A percentile compares a stretch with the other conserved stretches of the same genome.
Conservation (phyloP, 2,113 vertebrate species). For the Albula goreensis region DNA sequence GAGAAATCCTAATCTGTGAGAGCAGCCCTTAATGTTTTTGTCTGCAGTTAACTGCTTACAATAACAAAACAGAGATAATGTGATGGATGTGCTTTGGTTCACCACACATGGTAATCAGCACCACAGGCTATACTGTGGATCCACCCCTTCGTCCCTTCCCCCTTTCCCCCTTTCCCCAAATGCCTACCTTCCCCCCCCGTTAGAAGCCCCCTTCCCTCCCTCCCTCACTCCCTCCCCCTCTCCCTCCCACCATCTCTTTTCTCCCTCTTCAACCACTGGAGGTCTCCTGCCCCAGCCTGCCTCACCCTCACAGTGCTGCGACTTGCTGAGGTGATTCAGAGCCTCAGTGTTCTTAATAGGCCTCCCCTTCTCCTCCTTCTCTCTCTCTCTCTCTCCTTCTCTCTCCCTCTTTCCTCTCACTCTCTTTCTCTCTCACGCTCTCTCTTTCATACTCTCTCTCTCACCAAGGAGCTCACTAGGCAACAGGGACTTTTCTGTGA, state of each 20-base stretch:
- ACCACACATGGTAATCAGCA: conserved; percentile 22
- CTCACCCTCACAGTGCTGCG: conserved; percentile 14
- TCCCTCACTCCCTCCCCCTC: background rate
- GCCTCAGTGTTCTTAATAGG: background rate
- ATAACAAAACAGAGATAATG: conserved; percentile 15
- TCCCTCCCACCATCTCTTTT: conserved; percentile 8
- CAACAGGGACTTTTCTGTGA: conserved; percentile 43
- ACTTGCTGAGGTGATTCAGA: conserved; percentile 27
- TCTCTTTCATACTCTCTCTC: background rate
- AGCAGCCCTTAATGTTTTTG: background rate
- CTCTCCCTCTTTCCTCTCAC: conserved; percentile 29
- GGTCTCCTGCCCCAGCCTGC: conserved; percentile 33
- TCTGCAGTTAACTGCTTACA: conserved; percentile 17
- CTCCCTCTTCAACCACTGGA: conserved; percentile 21
- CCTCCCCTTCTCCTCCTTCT: conserved; percentile 21
- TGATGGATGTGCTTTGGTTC: background rate
- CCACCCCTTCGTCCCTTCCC: background rate
- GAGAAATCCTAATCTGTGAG: background rate
- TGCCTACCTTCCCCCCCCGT: conserved; percentile 18
- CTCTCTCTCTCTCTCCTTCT: conserved; percentile 29
- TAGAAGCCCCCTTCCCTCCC: background rate
- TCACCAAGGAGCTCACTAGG: background rate
- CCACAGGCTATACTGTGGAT: conserved; percentile 21
- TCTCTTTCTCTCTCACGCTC: conserved; percentile 25
- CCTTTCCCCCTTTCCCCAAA: background rate